phyloP scores from a whole-genome alignment of 2,888 invertebrate species.

The Aleiodes alternator region DNA sequence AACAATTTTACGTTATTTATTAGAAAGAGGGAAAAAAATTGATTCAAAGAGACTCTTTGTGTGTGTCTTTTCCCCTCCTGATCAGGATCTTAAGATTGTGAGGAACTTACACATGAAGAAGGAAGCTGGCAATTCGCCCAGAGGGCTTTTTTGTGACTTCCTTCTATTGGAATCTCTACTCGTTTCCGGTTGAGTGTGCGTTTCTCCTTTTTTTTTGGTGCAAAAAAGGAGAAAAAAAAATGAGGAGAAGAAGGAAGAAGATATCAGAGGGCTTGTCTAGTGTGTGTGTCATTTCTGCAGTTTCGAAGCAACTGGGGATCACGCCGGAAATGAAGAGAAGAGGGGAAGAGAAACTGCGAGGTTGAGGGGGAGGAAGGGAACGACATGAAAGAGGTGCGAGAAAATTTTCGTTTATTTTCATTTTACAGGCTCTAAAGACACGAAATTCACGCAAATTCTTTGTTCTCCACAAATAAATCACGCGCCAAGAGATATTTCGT shows the following conservation, averaged over 20 bases:
- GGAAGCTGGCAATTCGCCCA: conserved; percentile 42
- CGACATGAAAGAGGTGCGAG: conserved; percentile 25
- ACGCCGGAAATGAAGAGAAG: conserved; percentile 20
- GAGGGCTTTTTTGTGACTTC: conserved; percentile 30
- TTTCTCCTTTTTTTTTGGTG: conserved; percentile 48
- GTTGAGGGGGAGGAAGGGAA: not conserved
- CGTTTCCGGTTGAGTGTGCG: conserved; percentile 56
- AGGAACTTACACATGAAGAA: conserved; percentile 20
- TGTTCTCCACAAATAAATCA: not conserved
- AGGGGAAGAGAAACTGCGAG: not conserved
- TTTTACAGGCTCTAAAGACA: not conserved
- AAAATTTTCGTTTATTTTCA: not conserved
- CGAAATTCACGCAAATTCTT: not conserved
- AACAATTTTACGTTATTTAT: conserved; percentile 21
- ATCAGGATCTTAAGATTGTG: conserved; percentile 30
- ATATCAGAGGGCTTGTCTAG: conserved; percentile 2
- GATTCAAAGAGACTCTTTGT: conserved; percentile 15
- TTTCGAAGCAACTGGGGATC: conserved; percentile 17
- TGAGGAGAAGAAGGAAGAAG: not conserved
- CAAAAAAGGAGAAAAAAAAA: not conserved
- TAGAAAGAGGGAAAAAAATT: conserved; percentile 18
- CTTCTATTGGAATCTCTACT: conserved; percentile 41
- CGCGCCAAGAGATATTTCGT: not conserved
- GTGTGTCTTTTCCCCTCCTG: conserved; percentile 15
- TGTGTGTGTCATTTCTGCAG: conserved; percentile 5